Evolutionary conservation across 2,797 vertebrate species (phyloP).

Genomic region (Gymnoscopelus braueri): DNA sequence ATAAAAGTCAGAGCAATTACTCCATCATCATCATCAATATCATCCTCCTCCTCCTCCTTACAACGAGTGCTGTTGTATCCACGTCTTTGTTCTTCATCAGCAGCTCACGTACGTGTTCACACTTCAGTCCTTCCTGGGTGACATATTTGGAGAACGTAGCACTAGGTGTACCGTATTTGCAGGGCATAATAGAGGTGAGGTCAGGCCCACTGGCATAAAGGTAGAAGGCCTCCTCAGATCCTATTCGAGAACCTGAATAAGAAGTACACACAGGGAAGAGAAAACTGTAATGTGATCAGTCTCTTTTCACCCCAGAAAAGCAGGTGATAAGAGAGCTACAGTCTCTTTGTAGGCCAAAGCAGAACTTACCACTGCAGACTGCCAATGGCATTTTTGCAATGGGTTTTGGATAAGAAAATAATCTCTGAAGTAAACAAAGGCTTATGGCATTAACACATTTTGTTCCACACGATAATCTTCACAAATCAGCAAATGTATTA

Average conservation of each 20-base stretch:
- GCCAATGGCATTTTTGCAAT: no score
- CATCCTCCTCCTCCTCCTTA: constrained; percentile 75
- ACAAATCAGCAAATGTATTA: no score
- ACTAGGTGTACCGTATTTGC: constrained; percentile 90
- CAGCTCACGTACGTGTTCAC: constrained; percentile 88
- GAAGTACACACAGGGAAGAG: not conserved
- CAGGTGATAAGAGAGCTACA: no score
- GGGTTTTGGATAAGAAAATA: no score
- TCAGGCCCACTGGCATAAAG: constrained; percentile 93
- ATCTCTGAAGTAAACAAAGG: no score
- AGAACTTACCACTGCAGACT: no score
- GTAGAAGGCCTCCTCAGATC: constrained; percentile 92
- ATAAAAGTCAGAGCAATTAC: constrained; percentile 32
- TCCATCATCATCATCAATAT: no score
- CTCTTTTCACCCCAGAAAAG: no score
- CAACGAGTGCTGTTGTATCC: constrained; percentile 87
- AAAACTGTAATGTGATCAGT: no score
- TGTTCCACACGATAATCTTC: no score
- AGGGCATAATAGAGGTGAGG: constrained; percentile 94
- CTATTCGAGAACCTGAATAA: constrained; percentile 89
- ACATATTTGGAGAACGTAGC: constrained; percentile 89
- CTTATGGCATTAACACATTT: no score
- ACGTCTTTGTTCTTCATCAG: constrained; percentile 89
- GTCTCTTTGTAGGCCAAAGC: no score
- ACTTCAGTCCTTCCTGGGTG: constrained; percentile 87